Evolutionary conservation across 2,797 vertebrate genomes (phyloP).

Genomic region (Morus bassanus): DNA sequence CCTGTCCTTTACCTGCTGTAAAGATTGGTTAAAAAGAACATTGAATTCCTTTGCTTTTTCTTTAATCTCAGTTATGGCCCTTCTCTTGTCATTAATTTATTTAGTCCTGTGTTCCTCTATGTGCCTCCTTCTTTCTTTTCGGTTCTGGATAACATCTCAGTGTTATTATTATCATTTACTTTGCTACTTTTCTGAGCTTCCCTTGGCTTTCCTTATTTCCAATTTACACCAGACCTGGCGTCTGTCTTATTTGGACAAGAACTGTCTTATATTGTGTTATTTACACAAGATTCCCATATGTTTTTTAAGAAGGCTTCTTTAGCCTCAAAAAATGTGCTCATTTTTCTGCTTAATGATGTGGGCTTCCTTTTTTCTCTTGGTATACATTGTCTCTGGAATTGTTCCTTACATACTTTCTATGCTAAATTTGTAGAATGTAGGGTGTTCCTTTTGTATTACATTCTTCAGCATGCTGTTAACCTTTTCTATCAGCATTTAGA

Average conservation of each 20-base stretch:
- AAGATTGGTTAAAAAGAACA: not conserved
- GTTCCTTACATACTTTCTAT: not conserved
- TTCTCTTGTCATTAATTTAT: not conserved
- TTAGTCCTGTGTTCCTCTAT: not conserved
- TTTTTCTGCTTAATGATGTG: not conserved
- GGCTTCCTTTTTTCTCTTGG: not conserved
- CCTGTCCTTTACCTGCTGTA: not conserved
- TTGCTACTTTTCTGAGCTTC: not conserved
- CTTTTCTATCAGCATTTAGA: constrained; percentile 51
- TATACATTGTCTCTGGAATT: not conserved
- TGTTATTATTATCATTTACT: not conserved
- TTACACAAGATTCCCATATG: not conserved
- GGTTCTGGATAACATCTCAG: not conserved
- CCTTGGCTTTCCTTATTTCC: not conserved
- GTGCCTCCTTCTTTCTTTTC: not conserved
- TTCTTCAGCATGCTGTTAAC: constrained; percentile 28
- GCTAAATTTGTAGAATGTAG: not conserved
- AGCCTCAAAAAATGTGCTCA: not conserved
- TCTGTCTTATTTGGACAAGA: constrained; percentile 55
- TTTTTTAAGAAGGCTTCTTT: constrained; percentile 13
- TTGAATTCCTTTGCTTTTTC: not conserved
- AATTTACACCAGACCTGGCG: not conserved
- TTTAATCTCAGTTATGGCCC: not conserved
- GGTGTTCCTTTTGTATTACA: constrained; percentile 14
- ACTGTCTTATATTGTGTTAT: constrained; percentile 14